Evolutionary conservation across 2,888 invertebrate species (phyloP), one percentile per base, ranked within the genome.

Genomic region (Maniola hyperantus): DNA sequence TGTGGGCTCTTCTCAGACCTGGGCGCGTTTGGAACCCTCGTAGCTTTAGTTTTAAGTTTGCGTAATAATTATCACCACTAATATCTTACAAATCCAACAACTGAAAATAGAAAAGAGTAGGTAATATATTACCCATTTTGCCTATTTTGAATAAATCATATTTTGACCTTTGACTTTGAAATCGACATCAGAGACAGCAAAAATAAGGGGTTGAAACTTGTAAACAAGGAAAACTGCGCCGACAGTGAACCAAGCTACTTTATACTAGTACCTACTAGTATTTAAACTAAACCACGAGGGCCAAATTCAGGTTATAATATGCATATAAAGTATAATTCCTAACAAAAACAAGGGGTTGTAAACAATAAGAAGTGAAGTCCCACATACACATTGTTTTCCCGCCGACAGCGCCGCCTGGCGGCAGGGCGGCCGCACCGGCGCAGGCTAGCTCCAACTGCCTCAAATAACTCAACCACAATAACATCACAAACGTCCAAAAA

Each of bases 361-460:
- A 57, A 42, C 39, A 68, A 68, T 61, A 64, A 61, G 55, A 20
- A 20, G 20, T 20, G 39, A n/a, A 8, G 48, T 48, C 18, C 7
- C 18, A 50, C 91, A 85, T 83, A 91, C 91, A 87, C 84, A 88
- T 89, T 88, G 90, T 91, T 91, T 91, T 91, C 88, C 82, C 83
- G 83, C 77, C 78, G 59, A 66, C 81, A 80, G 85, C 90, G 89
- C 88, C 89, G 75, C 83, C 89, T 85, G 84, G 85, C 81, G 89
- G 83, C 81, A 79, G 68, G 66, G 79, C 83, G 71, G 80, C 83
- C 71, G 81, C 80, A 68, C 77, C 74, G 65, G 80, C 81, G 80
- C 85, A 84, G 76, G 90, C 91, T 79, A 87, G 75, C 78, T 92
- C 91, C 85, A 92, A 82, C 84, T 91, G 89, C 78, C 89, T 89